phyloP scores from a whole-genome alignment of 2,888 invertebrate genomes.

The Chydorus sphaericus region DNA sequence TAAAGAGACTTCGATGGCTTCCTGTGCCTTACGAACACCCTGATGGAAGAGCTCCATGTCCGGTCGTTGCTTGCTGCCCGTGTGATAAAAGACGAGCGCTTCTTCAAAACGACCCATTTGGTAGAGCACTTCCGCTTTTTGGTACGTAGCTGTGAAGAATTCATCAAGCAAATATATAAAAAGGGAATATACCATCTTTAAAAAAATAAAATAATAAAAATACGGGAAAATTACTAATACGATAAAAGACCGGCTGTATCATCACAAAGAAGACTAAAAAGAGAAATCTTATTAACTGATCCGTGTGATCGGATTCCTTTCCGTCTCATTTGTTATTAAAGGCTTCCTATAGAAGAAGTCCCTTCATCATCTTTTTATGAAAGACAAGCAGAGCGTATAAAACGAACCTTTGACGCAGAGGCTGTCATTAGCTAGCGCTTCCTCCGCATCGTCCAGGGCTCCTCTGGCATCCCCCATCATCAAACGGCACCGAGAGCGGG shows the following conservation, averaged over 20 bases:
- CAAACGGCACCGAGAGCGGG: conserved; percentile 76
- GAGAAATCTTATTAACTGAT: too few relatives aligned
- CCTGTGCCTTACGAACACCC: conserved; percentile 82
- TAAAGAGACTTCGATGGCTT: conserved; percentile 84
- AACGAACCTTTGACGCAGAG: conserved; percentile 41
- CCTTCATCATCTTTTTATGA: too few relatives aligned
- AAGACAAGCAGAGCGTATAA: too few relatives aligned
- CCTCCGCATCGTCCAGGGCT: conserved; percentile 70
- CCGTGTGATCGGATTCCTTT: too few relatives aligned
- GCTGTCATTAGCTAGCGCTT: conserved; percentile 56
- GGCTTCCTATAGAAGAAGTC: too few relatives aligned
- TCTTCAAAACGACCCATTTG: conserved; percentile 85
- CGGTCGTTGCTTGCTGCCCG: conserved; percentile 68
- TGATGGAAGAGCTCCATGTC: conserved; percentile 51
- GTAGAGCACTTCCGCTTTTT: conserved; percentile 84
- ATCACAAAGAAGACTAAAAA: too few relatives aligned
- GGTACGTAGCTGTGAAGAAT: conserved; percentile 47
- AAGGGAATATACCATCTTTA: conserved; percentile 16
- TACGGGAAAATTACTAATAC: too few relatives aligned
- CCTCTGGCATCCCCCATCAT: conserved; percentile 67
- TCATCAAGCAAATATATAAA: background rate
- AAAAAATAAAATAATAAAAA: conserved; percentile 6
- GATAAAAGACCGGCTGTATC: too few relatives aligned
- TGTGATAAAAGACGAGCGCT: conserved; percentile 78
- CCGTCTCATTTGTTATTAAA: too few relatives aligned